A percentile compares a stretch with the other conserved stretches of the same genome.
Conservation (phyloP, 2,113 vertebrate species). For the Struthio camelus region DNA sequence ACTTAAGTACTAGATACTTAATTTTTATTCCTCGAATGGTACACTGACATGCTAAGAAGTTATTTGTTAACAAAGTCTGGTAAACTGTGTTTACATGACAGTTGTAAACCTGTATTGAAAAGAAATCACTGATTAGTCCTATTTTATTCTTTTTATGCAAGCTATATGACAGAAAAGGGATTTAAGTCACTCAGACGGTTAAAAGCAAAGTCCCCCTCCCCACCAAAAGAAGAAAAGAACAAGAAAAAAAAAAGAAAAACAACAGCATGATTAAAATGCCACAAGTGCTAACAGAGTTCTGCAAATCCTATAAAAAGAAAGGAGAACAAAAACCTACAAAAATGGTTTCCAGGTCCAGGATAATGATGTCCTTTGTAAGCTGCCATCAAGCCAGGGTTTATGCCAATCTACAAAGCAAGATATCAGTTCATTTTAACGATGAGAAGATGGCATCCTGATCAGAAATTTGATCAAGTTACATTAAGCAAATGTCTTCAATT, state of each 20-base stretch:
- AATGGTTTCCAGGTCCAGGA: conserved; percentile 97
- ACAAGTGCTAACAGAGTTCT: not conserved
- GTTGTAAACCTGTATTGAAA: not conserved
- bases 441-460: not conserved
- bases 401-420: conserved; percentile 87
- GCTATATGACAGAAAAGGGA: not conserved
- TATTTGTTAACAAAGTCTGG: not conserved
- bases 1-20: not conserved
- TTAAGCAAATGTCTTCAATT: not conserved
- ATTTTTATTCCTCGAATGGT: not conserved
- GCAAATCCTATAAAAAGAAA: not conserved
- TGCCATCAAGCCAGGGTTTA: conserved; percentile 98
- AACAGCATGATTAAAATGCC: not conserved
- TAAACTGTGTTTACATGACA: not conserved
- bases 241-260: not conserved
- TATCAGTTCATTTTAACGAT: not conserved
- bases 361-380: conserved; percentile 97
- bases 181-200: not conserved
- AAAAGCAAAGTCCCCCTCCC: not conserved
- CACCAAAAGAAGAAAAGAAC: not conserved
- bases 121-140: not conserved
- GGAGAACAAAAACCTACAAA: conserved; percentile 84
- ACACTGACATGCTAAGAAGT: not conserved
- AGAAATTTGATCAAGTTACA: not conserved
- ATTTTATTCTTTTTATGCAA: not conserved